These are phyloP conservation scores for Phocoena phocoena DNA, from an alignment of 2,113 vertebrate genomes.

Conservation along the genomic window DNA sequence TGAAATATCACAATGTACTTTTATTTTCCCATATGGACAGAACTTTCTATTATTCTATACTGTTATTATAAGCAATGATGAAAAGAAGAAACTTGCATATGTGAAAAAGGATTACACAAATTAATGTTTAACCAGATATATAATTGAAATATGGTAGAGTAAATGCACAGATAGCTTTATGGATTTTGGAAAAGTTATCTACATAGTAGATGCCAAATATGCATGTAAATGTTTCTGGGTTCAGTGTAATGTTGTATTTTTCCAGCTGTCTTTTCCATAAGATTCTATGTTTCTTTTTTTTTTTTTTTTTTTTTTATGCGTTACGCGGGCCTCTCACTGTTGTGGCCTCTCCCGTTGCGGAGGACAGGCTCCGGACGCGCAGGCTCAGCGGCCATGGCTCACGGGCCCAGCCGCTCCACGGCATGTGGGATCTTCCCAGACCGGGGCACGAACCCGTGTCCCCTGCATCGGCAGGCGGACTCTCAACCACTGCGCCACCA, in stretches of 20 bases:
- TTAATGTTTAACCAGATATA: neutral
- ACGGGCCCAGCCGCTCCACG: too few species aligned
- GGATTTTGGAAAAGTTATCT: neutral
- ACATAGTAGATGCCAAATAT: neutral
- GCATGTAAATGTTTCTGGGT: neutral
- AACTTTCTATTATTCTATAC: neutral
- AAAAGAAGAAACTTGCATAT: neutral
- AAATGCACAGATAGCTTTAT: neutral
- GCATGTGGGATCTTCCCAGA: too few species aligned
- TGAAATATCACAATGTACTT: neutral
- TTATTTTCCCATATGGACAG: neutral
- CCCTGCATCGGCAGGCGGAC: too few species aligned
- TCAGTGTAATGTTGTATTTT: neutral
- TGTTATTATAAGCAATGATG: neutral
- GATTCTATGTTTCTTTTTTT: neutral
- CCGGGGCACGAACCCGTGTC: too few species aligned
- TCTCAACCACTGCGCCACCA: too few species aligned
- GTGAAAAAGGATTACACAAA: neutral
- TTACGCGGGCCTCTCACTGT: too few species aligned
- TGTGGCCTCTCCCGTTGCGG: too few species aligned
- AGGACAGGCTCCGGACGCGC: too few species aligned
- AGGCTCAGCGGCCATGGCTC: too few species aligned
- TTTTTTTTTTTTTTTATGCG: too few species aligned
- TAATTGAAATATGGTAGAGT: neutral
- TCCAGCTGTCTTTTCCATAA: neutral